A percentile compares a stretch with the other conserved stretches of the same genome.
These are phyloP conservation scores for Eumaeus atala DNA, from an alignment of 1,140 invertebrate species.

Conservation along the genomic window DNA sequence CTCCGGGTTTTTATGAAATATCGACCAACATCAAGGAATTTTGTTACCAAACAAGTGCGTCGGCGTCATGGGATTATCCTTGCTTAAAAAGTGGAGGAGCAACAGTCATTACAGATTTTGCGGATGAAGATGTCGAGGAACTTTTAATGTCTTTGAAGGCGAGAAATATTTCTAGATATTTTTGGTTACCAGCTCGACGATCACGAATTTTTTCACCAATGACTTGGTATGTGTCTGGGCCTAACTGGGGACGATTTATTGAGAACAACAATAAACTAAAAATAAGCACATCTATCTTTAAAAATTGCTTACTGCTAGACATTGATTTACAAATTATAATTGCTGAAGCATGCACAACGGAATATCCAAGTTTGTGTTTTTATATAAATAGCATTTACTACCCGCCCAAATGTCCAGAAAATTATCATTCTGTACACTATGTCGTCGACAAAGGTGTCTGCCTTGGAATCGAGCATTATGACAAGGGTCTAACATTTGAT, in stretches of 20 bases:
- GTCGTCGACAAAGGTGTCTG: conserved; percentile 46
- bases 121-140: conserved; percentile 31
- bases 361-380: conserved; percentile 49
- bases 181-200: conserved; percentile 52
- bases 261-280: conserved; percentile 28
- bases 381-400: conserved; percentile 47
- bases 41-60: conserved; percentile 44
- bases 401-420: conserved; percentile 45
- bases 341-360: conserved; percentile 37
- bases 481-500: conserved; percentile 32
- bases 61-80: conserved; percentile 43
- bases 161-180: conserved; percentile 38
- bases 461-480: conserved; percentile 46
- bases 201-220: conserved; percentile 42
- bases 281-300: conserved; percentile 28
- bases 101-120: conserved; percentile 46
- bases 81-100: conserved; percentile 52
- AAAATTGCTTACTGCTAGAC: conserved; percentile 50
- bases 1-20: conserved; percentile 43
- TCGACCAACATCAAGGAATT: conserved; percentile 41
- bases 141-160: conserved; percentile 35
- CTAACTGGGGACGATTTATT: conserved; percentile 46
- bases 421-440: conserved; percentile 46
- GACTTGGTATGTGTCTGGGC: conserved; percentile 50
- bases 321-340: conserved; percentile 30